These are phyloP conservation scores for Brachyptera risi DNA, from an alignment of 2,888 invertebrate species.

Conservation along the genomic window DNA sequence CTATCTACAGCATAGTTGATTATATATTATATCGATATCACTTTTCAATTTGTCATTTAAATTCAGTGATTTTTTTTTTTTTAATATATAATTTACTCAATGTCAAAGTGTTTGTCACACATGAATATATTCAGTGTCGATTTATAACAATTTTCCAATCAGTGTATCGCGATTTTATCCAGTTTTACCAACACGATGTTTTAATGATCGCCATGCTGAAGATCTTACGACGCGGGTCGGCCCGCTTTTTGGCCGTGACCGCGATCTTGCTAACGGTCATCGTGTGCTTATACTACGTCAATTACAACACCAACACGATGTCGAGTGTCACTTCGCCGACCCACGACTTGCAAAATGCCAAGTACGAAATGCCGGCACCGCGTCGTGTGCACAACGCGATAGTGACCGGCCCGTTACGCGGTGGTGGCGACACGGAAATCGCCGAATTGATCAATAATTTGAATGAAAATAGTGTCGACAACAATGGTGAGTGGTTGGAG, in stretches of 20 bases:
- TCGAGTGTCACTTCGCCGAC: not conserved
- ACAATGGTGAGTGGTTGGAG: slow-evolving; percentile 36
- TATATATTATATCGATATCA: too few species aligned
- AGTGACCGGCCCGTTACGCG: not conserved
- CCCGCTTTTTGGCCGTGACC: slow-evolving; percentile 43
- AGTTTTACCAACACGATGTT: too few species aligned
- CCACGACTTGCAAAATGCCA: not conserved
- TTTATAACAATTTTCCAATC: too few species aligned
- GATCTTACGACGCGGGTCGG: slow-evolving; percentile 45
- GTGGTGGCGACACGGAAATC: slow-evolving; percentile 30
- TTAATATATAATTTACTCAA: too few species aligned
- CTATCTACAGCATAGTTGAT: too few species aligned
- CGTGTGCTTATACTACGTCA: slow-evolving; percentile 46
- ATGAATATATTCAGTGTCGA: too few species aligned
- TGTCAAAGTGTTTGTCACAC: too few species aligned
- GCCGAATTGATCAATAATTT: slow-evolving; percentile 36
- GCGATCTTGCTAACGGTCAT: slow-evolving; percentile 42
- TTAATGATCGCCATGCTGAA: slow-evolving; percentile 46
- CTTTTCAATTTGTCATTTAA: too few species aligned
- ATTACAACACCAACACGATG: slow-evolving; percentile 37
- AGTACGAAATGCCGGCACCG: slow-evolving; percentile 1
- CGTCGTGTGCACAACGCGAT: slow-evolving; percentile 1
- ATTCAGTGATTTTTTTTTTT: too few species aligned
- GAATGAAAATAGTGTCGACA: not conserved
- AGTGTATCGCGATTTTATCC: too few species aligned